Evolutionary conservation across 2,113 vertebrate species (phyloP).

Genomic region (Oreochromis niloticus): DNA sequence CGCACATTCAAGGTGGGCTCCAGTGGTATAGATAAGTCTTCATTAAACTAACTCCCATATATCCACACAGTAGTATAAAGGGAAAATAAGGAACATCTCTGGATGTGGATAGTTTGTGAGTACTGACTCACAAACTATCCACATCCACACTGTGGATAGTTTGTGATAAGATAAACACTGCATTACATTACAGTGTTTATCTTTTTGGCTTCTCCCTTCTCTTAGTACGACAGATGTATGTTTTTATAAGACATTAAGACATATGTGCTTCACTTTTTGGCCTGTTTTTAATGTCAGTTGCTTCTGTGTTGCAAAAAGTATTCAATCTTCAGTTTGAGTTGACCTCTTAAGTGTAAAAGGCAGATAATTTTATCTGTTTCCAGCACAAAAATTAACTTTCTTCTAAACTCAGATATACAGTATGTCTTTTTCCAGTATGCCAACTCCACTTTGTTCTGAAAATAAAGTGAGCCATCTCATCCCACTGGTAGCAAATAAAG

Average conservation of each 20-base stretch:
- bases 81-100: neutral
- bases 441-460: neutral
- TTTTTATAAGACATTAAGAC: neutral
- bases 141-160: neutral
- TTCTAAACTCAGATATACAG: neutral
- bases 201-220: neutral
- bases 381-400: neutral
- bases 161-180: neutral
- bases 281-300: accelerated
- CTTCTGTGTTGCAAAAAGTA: neutral
- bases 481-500: neutral
- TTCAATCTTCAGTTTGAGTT: neutral
- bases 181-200: neutral
- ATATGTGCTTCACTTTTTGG: neutral
- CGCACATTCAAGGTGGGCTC: conserved; percentile 21
- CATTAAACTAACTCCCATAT: neutral
- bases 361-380: neutral
- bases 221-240: neutral
- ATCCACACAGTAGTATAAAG: neutral
- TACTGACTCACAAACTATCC: no score
- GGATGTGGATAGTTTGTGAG: neutral
- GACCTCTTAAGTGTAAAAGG: accelerated
- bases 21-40: conserved; percentile 2
- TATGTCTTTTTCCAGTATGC: neutral
- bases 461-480: neutral